Percentiles rank a stretch among this genome's conserved stretches.
Conservation (phyloP, 2,888 invertebrate species). For the Ennomos fuscantarius region DNA sequence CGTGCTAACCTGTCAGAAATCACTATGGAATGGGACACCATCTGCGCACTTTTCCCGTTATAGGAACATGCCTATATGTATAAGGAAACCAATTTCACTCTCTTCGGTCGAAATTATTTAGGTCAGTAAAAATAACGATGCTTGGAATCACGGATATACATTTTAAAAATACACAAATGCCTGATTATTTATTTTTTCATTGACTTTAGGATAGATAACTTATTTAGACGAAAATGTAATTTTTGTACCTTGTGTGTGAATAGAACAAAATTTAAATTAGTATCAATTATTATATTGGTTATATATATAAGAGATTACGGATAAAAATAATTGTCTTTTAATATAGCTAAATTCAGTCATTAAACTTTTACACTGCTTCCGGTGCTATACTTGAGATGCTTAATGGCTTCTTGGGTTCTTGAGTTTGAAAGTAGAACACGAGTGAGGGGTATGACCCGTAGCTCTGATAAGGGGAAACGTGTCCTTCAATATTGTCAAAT, state of each 20-base stretch:
- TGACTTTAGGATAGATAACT: too few species aligned
- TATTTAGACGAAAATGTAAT: too few species aligned
- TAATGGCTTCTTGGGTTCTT: too few species aligned
- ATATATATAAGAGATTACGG: background rate
- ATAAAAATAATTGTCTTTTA: background rate
- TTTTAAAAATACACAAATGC: too few species aligned
- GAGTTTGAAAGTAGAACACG: conserved; percentile 2
- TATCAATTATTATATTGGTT: conserved; percentile 1
- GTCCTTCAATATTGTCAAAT: background rate
- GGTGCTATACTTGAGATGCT: too few species aligned
- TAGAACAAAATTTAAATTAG: background rate
- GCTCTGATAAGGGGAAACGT: conserved; percentile 20
- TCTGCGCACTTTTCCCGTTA: conserved; percentile 8
- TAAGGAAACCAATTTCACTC: conserved; percentile 1
- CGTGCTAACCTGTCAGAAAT: background rate
- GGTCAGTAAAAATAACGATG: conserved; percentile 9
- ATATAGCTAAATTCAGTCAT: conserved; percentile 2
- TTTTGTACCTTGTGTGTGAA: too few species aligned
- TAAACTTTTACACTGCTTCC: conserved; percentile 2
- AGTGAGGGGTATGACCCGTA: conserved; percentile 9
- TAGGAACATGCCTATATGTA: too few species aligned
- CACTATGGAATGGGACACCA: background rate
- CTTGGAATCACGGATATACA: background rate
- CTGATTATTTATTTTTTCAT: too few species aligned
- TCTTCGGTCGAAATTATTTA: conserved; percentile 1